phyloP scores from a whole-genome alignment of 2,888 invertebrate species.

The Drosophila imparisetae region DNA sequence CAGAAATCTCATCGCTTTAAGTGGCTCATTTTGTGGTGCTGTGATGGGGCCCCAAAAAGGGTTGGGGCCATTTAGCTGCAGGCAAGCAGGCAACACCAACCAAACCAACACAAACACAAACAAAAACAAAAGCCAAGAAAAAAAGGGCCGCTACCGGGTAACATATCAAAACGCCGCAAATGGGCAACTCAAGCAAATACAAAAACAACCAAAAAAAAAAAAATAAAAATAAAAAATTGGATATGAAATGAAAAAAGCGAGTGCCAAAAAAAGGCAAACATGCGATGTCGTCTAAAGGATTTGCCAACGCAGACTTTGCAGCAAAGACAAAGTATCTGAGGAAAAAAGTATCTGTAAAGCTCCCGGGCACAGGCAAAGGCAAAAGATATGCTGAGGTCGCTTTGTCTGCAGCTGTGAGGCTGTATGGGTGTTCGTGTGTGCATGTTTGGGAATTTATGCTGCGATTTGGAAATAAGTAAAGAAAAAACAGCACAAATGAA shows the following conservation, averaged over 20 bases:
- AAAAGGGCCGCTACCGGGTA: constrained; percentile 72
- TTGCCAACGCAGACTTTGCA: constrained; percentile 67
- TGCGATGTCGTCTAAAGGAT: constrained; percentile 79
- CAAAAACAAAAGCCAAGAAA: constrained; percentile 13
- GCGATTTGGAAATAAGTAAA: constrained; percentile 49
- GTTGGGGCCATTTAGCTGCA: constrained; percentile 46
- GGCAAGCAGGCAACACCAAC: constrained; percentile 63
- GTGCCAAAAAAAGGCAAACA: constrained; percentile 69
- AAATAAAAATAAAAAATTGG: constrained; percentile 12
- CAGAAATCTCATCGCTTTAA: constrained; percentile 80
- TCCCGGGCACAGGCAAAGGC: constrained; percentile 33
- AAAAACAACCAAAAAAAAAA: constrained; percentile 21
- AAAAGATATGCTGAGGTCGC: constrained; percentile 56
- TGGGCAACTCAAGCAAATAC: constrained; percentile 65
- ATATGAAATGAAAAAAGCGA: constrained; percentile 56
- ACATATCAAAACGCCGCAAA: constrained; percentile 80
- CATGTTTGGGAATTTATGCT: constrained; percentile 72
- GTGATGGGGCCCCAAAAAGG: constrained; percentile 17
- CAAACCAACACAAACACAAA: constrained; percentile 8
- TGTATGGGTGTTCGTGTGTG: constrained; percentile 28
- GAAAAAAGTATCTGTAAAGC: constrained; percentile 45
- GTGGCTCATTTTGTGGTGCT: constrained; percentile 71
- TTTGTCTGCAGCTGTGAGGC: constrained; percentile 33
- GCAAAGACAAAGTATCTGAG: constrained; percentile 75
- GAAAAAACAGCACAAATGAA: constrained; percentile 32